phyloP scores from a whole-genome alignment of 1,140 invertebrate genomes.

The Stegodyphus mimosarum region DNA sequence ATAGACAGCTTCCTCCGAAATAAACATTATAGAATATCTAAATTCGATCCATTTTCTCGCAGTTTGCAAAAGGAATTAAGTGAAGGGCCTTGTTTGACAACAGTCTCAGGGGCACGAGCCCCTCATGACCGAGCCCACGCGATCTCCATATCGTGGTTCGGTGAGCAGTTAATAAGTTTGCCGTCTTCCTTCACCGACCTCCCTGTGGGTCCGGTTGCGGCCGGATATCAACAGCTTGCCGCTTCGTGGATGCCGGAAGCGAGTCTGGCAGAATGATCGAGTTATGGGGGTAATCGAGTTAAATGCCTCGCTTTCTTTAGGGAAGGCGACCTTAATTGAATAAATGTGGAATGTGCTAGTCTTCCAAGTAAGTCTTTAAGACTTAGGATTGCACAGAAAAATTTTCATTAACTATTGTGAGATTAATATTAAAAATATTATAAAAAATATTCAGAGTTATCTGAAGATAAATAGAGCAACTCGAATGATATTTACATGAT shows the following conservation, averaged over 20 bases:
- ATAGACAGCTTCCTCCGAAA: no score
- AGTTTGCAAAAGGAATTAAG: constrained; percentile 21
- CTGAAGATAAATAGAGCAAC: no score
- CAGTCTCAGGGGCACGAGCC: neutral
- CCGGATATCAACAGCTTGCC: constrained; percentile 14
- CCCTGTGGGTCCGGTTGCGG: no score
- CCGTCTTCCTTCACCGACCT: neutral
- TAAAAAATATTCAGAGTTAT: no score
- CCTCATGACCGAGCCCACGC: neutral
- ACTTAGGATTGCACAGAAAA: no score
- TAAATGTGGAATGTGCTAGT: neutral
- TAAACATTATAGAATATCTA: no score
- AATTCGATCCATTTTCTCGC: no score
- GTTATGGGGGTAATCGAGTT: constrained; percentile 13
- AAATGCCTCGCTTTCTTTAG: neutral
- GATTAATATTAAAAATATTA: no score
- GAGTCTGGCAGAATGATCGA: constrained; percentile 4
- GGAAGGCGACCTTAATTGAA: constrained; percentile 1
- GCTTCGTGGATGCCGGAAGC: neutral
- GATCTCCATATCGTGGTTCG: neutral
- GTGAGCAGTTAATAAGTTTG: constrained; percentile 31
- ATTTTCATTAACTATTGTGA: no score
- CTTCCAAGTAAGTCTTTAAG: no score
- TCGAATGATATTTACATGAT: no score
- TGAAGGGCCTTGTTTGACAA: constrained; percentile 10